Evolutionary conservation across 2,797 vertebrate species (phyloP), one percentile per base, ranked within the genome.

Genomic region (Forpus xanthops): DNA sequence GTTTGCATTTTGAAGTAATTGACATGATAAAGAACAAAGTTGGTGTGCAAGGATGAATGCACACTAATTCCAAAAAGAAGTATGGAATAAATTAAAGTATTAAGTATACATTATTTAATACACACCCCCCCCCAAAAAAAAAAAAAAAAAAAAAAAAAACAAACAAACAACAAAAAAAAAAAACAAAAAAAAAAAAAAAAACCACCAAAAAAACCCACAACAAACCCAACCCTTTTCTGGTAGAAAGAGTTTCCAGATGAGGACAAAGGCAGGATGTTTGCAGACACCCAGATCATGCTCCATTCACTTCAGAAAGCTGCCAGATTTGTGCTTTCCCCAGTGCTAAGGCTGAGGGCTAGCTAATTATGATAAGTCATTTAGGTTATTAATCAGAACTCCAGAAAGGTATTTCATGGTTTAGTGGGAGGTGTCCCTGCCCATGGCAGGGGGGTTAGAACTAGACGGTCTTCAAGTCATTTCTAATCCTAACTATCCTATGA

Each of bases 301-400:
- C 52, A 79, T 21, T 87, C 16, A 9, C 50, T 90, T 85, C 60
- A 61, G 65, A 83, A 87, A 90, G 71, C 65, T 72, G 65, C 80
- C 64, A 83, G 31, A 89, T 76, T 77, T 74, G 21, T 74, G 45
- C 45, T 53, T 92, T 92, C 53, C 61, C n/a, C 45, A 87, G 1
- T 10, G 25, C 45, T 87, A 77, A 89, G 61, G 52, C 67, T 77
- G 58, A 85, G 52, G 23, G 83, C 15, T 50, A 85, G 16, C 24
- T 95, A 94, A 87, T 92, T 77, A 80, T 9, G 12, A 4, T 65
- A 94, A 89, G 18, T 71, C 33, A 85, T 85, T 87, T 67, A 82
- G 49, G n/a, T 74, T 89, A 77, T 89, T 90, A 93, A 95, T 83
- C 25, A 87, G n/a, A 24, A 58, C 75, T 93, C 60, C 41, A 87